Percentiles rank a stretch among this genome's conserved stretches.
Conservation (phyloP, 2,113 vertebrate species). For the Ameiurus melas region DNA sequence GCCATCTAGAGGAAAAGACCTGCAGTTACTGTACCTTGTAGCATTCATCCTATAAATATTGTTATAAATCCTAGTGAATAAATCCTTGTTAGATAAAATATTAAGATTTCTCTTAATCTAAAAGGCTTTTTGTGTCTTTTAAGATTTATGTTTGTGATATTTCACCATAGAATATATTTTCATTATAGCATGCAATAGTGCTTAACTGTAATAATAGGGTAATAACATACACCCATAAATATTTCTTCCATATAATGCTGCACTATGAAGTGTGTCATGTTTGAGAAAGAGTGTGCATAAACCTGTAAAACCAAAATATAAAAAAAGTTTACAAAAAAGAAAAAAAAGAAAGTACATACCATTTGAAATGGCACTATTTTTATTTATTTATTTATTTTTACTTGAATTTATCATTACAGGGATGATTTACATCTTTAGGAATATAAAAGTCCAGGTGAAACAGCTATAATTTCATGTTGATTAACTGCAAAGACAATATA, state of each 20-base stretch:
- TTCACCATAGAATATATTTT: neutral
- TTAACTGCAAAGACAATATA: neutral
- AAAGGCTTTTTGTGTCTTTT: neutral
- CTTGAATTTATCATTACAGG: neutral
- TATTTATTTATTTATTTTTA: no score
- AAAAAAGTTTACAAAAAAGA: neutral
- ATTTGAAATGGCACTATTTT: neutral
- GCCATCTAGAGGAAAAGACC: neutral
- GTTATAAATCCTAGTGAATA: neutral
- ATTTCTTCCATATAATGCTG: neutral
- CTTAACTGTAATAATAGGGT: neutral
- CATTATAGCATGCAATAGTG: neutral
- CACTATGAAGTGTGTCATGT: neutral
- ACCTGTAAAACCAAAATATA: neutral
- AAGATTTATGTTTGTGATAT: neutral
- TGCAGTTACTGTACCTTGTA: neutral
- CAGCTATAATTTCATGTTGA: slow-evolving; percentile 7
- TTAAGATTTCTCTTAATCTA: neutral
- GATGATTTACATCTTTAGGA: neutral
- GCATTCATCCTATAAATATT: neutral
- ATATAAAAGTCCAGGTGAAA: neutral
- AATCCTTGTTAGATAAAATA: neutral
- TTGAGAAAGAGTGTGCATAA: neutral
- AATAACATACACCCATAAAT: neutral
- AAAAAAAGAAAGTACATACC: neutral